These are phyloP conservation scores for Stratiolaelaps scimitus DNA, from an alignment of 1,140 invertebrate genomes.

Conservation along the genomic window DNA sequence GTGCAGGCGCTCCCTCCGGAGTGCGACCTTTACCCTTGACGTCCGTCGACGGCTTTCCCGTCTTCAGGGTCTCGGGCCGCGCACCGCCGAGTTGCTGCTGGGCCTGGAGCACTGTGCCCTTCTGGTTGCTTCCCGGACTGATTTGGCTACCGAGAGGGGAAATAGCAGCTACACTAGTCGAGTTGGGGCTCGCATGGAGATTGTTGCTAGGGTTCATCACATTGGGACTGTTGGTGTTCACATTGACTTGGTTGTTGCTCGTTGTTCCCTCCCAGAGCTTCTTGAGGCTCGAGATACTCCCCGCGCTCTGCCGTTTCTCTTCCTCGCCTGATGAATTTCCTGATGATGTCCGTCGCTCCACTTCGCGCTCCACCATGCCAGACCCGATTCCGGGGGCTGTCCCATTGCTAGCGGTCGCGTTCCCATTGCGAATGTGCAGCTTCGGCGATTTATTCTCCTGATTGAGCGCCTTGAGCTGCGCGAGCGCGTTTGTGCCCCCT, in stretches of 20 bases:
- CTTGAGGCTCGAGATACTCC: conserved; percentile 79
- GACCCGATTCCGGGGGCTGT: conserved; percentile 37
- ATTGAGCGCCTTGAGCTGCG: conserved; percentile 5
- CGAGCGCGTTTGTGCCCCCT: conserved; percentile 22
- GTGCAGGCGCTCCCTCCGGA: conserved; percentile 36
- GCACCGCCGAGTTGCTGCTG: conserved; percentile 18
- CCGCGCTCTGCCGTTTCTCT: conserved; percentile 76
- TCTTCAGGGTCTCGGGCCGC: conserved; percentile 28
- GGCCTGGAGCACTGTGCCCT: conserved; percentile 29
- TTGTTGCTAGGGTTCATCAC: conserved; percentile 29
- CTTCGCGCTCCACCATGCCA: conserved; percentile 41
- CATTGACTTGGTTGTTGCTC: conserved; percentile 36
- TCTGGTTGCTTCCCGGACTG: conserved; percentile 31
- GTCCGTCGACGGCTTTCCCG: conserved; percentile 31
- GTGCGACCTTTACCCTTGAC: conserved; percentile 32
- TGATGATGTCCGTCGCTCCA: conserved; percentile 34
- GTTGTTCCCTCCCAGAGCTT: conserved; percentile 71
- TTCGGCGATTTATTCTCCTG: conserved; percentile 35
- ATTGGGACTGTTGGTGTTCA: conserved; percentile 34
- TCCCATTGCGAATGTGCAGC: conserved; percentile 37
- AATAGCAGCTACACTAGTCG: conserved; percentile 32
- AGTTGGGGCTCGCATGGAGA: conserved; percentile 31
- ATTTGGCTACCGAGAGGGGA: conserved; percentile 29
- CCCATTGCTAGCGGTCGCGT: conserved; percentile 36
- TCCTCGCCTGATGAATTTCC: conserved; percentile 44